Evolutionary conservation across 2,113 vertebrate genomes (phyloP).

Genomic region (Ammodytes dubius): DNA sequence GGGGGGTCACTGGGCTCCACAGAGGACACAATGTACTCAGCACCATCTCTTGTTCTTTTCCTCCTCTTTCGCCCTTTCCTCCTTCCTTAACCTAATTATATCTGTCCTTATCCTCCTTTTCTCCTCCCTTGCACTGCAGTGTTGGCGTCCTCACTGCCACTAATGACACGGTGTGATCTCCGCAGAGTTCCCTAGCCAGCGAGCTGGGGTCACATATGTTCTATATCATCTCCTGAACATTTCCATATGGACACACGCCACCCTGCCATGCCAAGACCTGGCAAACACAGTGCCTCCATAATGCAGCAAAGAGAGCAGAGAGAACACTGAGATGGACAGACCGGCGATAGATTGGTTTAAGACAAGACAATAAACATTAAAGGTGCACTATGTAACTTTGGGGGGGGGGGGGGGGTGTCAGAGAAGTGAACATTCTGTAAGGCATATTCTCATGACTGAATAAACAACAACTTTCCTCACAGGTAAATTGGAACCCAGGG

Average conservation of each 20-base stretch:
- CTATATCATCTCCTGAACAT: constrained; percentile 81
- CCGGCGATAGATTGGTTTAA: constrained; percentile 34
- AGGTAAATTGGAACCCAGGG: too few species aligned
- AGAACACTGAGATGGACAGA: constrained; percentile 28
- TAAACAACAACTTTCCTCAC: too few species aligned
- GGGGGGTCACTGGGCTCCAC: constrained; percentile 20
- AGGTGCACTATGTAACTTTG: too few species aligned
- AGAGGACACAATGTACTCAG: constrained; percentile 70
- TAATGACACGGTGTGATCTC: constrained; percentile 80
- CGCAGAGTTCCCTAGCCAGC: constrained; percentile 65
- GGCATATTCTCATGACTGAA: too few species aligned
- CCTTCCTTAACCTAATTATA: constrained; percentile 80
- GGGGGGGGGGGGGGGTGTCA: too few species aligned
- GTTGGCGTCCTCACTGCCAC: constrained; percentile 65
- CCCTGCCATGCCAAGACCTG: constrained; percentile 68
- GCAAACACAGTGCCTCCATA: constrained; percentile 51
- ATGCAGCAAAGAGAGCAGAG: constrained; percentile 18
- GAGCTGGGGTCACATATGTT: constrained; percentile 80
- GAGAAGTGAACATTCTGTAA: too few species aligned
- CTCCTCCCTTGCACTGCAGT: constrained; percentile 69
- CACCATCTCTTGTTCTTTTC: constrained; percentile 56
- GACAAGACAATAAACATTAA: constrained; percentile 15
- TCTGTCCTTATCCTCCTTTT: constrained; percentile 65
- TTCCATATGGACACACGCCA: constrained; percentile 79
- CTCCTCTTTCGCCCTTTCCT: constrained; percentile 64